A percentile compares a stretch with the other conserved stretches of the same genome.
Evolutionary conservation across 2,113 vertebrate species (phyloP).

Genomic region (Rhinoderma darwinii): DNA sequence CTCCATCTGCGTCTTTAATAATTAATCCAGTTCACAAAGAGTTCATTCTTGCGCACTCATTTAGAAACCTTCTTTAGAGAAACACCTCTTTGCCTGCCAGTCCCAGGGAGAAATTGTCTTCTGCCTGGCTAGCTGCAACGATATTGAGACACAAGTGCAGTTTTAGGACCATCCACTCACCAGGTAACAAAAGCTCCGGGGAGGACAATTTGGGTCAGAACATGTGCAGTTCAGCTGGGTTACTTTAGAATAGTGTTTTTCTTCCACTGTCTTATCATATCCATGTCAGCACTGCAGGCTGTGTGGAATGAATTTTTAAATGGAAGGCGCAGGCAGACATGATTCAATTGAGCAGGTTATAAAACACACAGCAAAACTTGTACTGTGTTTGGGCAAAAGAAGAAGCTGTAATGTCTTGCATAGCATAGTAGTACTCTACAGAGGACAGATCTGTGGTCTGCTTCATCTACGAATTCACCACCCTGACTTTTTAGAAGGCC

Average conservation of each 20-base stretch:
- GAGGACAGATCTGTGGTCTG: neutral
- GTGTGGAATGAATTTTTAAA: conserved; percentile 86
- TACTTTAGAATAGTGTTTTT: conserved; percentile 86
- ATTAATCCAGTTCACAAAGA: conserved; percentile 98
- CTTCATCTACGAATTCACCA: neutral
- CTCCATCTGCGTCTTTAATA: conserved; percentile 99
- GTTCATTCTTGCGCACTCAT: conserved; percentile 86
- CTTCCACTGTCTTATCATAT: conserved; percentile 94
- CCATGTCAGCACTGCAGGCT: conserved; percentile 92
- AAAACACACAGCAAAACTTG: conserved; percentile 73
- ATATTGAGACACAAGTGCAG: conserved; percentile 81
- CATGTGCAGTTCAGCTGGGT: conserved; percentile 86
- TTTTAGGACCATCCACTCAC: conserved; percentile 78
- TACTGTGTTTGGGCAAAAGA: conserved; percentile 69
- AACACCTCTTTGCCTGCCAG: conserved; percentile 72
- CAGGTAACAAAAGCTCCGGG: conserved; percentile 83
- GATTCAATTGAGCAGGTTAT: conserved; percentile 79
- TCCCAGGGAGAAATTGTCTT: conserved; percentile 85
- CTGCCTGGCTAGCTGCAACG: conserved; percentile 90
- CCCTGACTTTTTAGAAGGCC: neutral
- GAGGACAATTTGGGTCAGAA: conserved; percentile 85
- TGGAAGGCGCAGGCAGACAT: conserved; percentile 74
- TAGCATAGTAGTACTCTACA: neutral
- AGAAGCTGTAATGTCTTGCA: conserved; percentile 46
- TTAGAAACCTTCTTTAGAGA: conserved; percentile 86